These are phyloP conservation scores for Rynchops niger DNA, from an alignment of 2,113 vertebrate species.

Conservation along the genomic window DNA sequence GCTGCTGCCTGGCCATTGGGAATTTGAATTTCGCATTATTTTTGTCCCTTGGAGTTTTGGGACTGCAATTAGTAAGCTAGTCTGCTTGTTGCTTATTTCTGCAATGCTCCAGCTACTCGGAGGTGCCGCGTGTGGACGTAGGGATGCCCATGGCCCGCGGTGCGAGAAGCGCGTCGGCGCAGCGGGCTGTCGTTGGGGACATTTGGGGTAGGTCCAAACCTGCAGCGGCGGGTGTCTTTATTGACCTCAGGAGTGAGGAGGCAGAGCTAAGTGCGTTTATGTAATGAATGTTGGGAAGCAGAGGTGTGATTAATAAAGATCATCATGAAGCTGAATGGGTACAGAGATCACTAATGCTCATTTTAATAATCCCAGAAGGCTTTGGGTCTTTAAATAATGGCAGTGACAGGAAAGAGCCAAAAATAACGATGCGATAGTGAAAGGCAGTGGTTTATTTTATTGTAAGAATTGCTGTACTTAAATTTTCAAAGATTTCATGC, in stretches of 20 bases:
- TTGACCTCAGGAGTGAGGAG: background rate
- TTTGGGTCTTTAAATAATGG: background rate
- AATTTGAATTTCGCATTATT: background rate
- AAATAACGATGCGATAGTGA: background rate
- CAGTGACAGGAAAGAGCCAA: background rate
- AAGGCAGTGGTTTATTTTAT: background rate
- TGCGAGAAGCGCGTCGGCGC: fast-evolving
- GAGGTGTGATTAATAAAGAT: background rate
- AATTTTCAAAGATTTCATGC: background rate
- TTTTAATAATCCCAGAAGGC: background rate
- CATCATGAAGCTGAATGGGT: background rate
- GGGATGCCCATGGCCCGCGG: fast-evolving
- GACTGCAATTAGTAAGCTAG: background rate
- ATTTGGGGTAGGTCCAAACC: background rate
- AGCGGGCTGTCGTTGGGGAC: fast-evolving
- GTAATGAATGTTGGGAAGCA: background rate
- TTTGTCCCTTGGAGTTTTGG: background rate
- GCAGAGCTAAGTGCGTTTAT: background rate
- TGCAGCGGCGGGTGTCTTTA: background rate
- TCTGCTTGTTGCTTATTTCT: background rate
- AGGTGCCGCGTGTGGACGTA: fast-evolving
- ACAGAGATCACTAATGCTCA: background rate
- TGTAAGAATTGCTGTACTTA: background rate
- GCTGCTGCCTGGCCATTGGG: background rate
- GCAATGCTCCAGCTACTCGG: background rate